Base-by-base conservation (phyloP, 2,888 invertebrate species). In the Pterostichus niger region DNA sequence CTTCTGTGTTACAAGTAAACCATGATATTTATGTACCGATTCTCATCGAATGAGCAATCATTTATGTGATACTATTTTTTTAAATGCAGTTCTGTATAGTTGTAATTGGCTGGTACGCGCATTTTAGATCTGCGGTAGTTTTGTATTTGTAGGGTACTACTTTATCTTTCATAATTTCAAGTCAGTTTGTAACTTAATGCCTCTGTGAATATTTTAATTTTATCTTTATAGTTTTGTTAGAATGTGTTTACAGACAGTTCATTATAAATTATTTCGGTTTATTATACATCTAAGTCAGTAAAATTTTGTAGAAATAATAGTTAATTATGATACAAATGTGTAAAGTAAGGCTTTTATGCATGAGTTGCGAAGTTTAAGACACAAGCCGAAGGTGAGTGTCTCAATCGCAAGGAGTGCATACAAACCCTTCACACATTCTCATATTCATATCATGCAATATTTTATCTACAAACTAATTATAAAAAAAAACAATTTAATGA, bases 51-150 rank as follows among this genome's bases (percentile, higher is more conserved):
- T 6, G 24, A 59, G 13, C 17, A n/a, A 40, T 71, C 44, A 71
- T 71, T 71, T 71, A 71, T 71, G 5, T 71, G 71, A 44, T 71
- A 71, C 71, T 71, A 7, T 7, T 71, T 71, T 71, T 40, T 31
- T 44, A 40, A 71, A 71, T 17, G 59, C 10, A 59, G 9, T 59
- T 59, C 10, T 59, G 59, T 17, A 2, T 13, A 4, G 13, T 59
- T 15, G 31, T 10, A 59, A 59, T 24, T 1, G 17, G 13, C 49
- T 49, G 49, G n/a, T 13, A 5, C n/a, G 49, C n/a, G 0, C 54
- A 15, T 54, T 54, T 40, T 40, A 40, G 40, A 5, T 40, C 40
- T 40, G 40, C 1, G 40, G 6, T 40, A 7, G 40, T 40, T 40
- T 10, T 0, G 17, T 4, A 9, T 17, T 59, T 31, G 7, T 17